Percentiles rank a stretch among this genome's conserved stretches.
Evolutionary conservation across 1,140 invertebrate genomes (phyloP).

Genomic region (Gryllus bimaculatus): DNA sequence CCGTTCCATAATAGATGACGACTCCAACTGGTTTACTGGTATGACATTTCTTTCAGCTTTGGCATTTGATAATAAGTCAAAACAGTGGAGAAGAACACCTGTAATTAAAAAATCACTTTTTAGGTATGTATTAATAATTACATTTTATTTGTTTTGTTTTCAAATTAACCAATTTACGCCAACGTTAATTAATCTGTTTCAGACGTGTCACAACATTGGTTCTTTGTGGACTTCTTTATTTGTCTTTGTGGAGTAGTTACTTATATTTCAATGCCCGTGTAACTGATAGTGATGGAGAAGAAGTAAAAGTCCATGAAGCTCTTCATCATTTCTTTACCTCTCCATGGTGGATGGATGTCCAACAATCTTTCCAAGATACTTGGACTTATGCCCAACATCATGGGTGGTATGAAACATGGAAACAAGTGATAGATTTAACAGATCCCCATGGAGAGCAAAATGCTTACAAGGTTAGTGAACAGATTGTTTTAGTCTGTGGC

Average conservation of each 20-base stretch:
- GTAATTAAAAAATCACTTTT: conserved; percentile 39
- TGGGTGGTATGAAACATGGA: conserved; percentile 73
- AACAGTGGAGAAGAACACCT: conserved; percentile 62
- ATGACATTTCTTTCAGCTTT: conserved; percentile 53
- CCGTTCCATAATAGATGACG: conserved; percentile 52
- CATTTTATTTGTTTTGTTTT: too few species aligned
- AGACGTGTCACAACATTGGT: conserved; percentile 43
- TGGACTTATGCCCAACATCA: conserved; percentile 64
- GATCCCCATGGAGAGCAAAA: conserved; percentile 86
- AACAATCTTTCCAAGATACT: conserved; percentile 61
- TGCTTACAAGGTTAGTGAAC: conserved; percentile 62
- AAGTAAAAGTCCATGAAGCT: conserved; percentile 78
- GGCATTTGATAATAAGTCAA: conserved; percentile 61
- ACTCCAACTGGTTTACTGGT: conserved; percentile 52
- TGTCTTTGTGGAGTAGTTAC: conserved; percentile 62
- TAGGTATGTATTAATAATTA: conserved; percentile 30
- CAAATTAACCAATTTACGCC: neutral
- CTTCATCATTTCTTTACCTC: conserved; percentile 83
- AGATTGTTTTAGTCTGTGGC: neutral
- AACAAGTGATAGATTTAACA: conserved; percentile 71
- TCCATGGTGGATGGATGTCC: conserved; percentile 64
- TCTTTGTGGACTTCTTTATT: conserved; percentile 55
- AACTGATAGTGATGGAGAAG: conserved; percentile 76
- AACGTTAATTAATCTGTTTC: neutral
- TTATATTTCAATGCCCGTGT: conserved; percentile 85